phyloP scores from a whole-genome alignment of 2,888 invertebrate genomes.

The Drosophila flavopinicola region DNA sequence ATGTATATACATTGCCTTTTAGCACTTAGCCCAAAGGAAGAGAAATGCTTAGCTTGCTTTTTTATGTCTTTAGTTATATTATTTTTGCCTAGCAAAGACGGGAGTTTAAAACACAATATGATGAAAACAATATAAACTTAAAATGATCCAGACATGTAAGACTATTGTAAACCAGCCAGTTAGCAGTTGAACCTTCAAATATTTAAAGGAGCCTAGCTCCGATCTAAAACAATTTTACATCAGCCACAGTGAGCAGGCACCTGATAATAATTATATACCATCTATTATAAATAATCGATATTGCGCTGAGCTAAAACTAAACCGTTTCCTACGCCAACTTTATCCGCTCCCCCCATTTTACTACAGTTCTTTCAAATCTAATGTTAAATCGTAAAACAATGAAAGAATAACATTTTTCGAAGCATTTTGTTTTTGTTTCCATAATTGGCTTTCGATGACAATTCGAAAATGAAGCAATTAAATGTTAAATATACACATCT shows the following conservation, averaged over 20 bases:
- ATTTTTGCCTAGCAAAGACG: constrained; percentile 21
- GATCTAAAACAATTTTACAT: constrained; percentile 24
- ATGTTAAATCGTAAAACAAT: background rate
- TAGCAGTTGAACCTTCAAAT: constrained; percentile 34
- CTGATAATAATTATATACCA: constrained; percentile 8
- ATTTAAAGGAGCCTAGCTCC: constrained; percentile 43
- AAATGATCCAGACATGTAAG: constrained; percentile 19
- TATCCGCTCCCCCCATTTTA: constrained; percentile 37
- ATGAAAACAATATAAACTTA: constrained; percentile 3
- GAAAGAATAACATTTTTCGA: constrained; percentile 21
- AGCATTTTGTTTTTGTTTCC: constrained; percentile 22
- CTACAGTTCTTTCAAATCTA: constrained; percentile 1
- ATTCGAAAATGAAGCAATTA: constrained; percentile 18
- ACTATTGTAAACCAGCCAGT: constrained; percentile 50
- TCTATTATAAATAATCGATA: constrained; percentile 12
- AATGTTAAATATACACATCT: constrained; percentile 28
- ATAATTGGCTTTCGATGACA: constrained; percentile 16
- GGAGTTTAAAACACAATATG: constrained; percentile 20
- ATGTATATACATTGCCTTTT: constrained; percentile 24
- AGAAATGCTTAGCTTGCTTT: constrained; percentile 19
- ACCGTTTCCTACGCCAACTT: constrained; percentile 59
- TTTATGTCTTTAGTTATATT: background rate
- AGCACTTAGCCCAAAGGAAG: constrained; percentile 8
- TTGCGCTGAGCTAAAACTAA: constrained; percentile 15
- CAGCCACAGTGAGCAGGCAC: constrained; percentile 10